Conservation (phyloP, 2,888 invertebrate species). For the Bellardia bayeri region DNA sequence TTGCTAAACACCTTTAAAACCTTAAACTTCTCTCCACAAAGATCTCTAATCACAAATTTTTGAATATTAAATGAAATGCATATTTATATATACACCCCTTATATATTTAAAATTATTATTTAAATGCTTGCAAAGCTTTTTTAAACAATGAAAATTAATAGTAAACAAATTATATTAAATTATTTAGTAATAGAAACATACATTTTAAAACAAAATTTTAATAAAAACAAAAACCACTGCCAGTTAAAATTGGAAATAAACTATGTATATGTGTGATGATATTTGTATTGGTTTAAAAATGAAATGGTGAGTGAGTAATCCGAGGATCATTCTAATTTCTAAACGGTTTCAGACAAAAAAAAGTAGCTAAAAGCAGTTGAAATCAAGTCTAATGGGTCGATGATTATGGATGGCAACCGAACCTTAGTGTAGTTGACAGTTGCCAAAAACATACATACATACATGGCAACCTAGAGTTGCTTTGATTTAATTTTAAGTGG, state of each 20-base stretch:
- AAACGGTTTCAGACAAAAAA: too few relatives aligned
- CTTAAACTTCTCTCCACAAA: slow-evolving; percentile 25
- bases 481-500: too few relatives aligned
- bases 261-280: not conserved
- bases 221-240: slow-evolving; percentile 59
- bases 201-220: slow-evolving; percentile 21
- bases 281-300: not conserved
- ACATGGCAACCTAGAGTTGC: too few relatives aligned
- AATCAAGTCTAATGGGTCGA: too few relatives aligned
- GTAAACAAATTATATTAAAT: slow-evolving; percentile 35
- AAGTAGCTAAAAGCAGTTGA: too few relatives aligned
- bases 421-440: too few relatives aligned
- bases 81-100: slow-evolving; percentile 32
- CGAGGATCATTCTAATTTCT: too few relatives aligned
- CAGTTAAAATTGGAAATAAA: slow-evolving; percentile 45
- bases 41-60: slow-evolving; percentile 64
- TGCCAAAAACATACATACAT: too few relatives aligned
- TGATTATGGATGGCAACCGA: too few relatives aligned
- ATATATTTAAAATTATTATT: slow-evolving; percentile 36
- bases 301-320: not conserved
- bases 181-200: slow-evolving; percentile 7
- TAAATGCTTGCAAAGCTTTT: slow-evolving; percentile 62
- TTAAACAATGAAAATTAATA: slow-evolving; percentile 27
- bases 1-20: not conserved
- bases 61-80: slow-evolving; percentile 26